Conservation (phyloP, 2,888 invertebrate species). For the Silvanus unidentatus region DNA sequence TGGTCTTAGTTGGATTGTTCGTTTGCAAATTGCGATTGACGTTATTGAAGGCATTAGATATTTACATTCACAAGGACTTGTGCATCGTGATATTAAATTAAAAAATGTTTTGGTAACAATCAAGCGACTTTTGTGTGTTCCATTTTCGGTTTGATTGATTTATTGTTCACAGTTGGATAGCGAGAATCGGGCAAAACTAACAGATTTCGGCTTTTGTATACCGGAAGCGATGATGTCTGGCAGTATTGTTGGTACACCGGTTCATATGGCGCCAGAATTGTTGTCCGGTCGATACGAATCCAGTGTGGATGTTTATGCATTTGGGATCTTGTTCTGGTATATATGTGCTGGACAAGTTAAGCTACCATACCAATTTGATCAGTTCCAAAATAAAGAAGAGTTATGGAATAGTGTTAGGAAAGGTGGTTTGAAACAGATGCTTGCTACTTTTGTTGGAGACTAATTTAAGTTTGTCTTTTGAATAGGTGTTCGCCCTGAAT, state of each 20-base stretch:
- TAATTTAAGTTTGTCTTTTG: slow-evolving; percentile 8
- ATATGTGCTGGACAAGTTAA: slow-evolving; percentile 77
- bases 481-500: slow-evolving; percentile 74
- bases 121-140: slow-evolving; percentile 28
- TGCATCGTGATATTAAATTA: slow-evolving; percentile 84
- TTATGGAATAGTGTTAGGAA: slow-evolving; percentile 77
- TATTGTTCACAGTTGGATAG: slow-evolving; percentile 54
- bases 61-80: slow-evolving; percentile 80
- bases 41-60: slow-evolving; percentile 83
- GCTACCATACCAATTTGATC: slow-evolving; percentile 73
- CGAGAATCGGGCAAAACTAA: slow-evolving; percentile 68
- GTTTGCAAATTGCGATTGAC: slow-evolving; percentile 71
- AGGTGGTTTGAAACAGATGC: slow-evolving; percentile 55
- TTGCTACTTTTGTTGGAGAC: too few species aligned
- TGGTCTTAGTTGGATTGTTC: slow-evolving; percentile 57
- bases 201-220: slow-evolving; percentile 86
- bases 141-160: not conserved
- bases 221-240: slow-evolving; percentile 88
- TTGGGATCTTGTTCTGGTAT: slow-evolving; percentile 87
- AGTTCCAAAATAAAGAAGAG: slow-evolving; percentile 79
- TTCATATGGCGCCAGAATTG: slow-evolving; percentile 89
- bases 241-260: slow-evolving; percentile 81
- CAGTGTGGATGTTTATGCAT: slow-evolving; percentile 83
- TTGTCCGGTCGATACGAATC: slow-evolving; percentile 75
- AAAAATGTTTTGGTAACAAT: slow-evolving; percentile 83